Conservation (phyloP, 30 jellyfish, hydroid and myxozoan species). For the Aurelia aurita region DNA sequence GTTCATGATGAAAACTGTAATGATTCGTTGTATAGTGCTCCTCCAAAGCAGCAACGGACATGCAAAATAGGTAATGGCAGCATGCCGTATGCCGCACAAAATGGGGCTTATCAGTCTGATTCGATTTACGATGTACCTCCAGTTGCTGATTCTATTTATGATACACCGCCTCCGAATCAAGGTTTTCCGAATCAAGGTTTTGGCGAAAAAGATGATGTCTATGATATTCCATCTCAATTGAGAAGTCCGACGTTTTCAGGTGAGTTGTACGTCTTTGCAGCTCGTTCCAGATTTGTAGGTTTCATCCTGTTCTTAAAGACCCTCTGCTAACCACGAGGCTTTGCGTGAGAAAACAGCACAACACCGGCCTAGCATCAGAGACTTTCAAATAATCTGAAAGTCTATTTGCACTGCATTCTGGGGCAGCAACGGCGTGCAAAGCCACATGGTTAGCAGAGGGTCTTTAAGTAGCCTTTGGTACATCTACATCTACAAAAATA, state of each 20-base stretch:
- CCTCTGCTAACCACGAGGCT: too few species aligned
- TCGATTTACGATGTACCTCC: not conserved
- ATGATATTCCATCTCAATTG: conserved; percentile 29
- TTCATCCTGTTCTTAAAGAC: too few species aligned
- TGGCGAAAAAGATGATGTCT: conserved; percentile 3
- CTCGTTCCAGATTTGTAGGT: too few species aligned
- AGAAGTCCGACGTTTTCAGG: not conserved
- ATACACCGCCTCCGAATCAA: conserved; percentile 44
- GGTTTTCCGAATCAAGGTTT: not conserved
- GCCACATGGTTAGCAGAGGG: too few species aligned
- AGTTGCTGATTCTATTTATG: conserved; percentile 15
- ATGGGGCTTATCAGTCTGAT: not conserved
- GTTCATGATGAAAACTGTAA: not conserved
- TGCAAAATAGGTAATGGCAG: not conserved
- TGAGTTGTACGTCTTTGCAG: too few species aligned
- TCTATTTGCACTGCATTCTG: too few species aligned
- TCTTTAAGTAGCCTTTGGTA: too few species aligned
- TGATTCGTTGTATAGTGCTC: not conserved
- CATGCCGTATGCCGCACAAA: not conserved
- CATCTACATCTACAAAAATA: too few species aligned
- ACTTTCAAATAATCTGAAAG: too few species aligned
- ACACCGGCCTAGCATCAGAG: too few species aligned
- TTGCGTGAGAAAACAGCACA: too few species aligned
- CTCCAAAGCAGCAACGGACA: not conserved
- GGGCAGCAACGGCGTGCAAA: too few species aligned